Evolutionary conservation across 2,113 vertebrate species (phyloP).

Genomic region (Rhegmatorhina hoffmannsi): DNA sequence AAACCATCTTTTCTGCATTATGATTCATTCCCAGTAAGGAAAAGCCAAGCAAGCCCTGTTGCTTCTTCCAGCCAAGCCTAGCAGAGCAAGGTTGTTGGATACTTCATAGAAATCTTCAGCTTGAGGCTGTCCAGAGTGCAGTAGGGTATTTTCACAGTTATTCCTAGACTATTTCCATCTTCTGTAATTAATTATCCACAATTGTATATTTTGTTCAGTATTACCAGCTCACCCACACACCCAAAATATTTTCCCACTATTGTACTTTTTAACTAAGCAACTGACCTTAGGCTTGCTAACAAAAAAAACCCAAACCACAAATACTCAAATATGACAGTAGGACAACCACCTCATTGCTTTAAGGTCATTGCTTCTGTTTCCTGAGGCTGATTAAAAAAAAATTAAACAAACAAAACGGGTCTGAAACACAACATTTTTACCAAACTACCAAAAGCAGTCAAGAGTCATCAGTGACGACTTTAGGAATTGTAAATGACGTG

Average conservation of each 20-base stretch:
- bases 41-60: background rate
- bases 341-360: background rate
- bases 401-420: background rate
- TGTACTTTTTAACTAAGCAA: background rate
- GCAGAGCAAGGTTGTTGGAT: background rate
- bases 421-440: background rate
- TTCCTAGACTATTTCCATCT: background rate
- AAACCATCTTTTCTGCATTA: background rate
- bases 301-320: background rate
- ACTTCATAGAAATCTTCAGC: background rate
- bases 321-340: background rate
- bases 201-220: background rate
- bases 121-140: background rate
- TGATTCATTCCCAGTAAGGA: background rate
- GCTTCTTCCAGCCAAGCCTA: background rate
- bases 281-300: background rate
- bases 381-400: background rate
- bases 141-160: background rate
- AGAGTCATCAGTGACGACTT: background rate
- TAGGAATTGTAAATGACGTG: background rate
- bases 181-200: slow-evolving; percentile 17
- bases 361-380: background rate
- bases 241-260: background rate
- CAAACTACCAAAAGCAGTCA: background rate
- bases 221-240: background rate